These are phyloP conservation scores for Nautilus pompilius DNA, from an alignment of 1,140 invertebrate genomes.

Conservation along the genomic window DNA sequence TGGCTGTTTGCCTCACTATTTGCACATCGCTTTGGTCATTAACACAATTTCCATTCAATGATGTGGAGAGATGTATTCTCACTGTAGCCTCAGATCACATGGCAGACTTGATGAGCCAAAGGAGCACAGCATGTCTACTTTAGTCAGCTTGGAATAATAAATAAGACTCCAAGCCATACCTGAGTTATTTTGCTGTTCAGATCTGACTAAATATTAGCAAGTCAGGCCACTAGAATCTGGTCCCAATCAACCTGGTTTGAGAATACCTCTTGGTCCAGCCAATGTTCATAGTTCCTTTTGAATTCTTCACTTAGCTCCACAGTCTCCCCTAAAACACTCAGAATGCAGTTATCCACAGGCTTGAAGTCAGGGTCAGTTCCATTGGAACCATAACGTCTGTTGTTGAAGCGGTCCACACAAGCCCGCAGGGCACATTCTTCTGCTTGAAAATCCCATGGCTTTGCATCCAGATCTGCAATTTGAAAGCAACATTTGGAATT, in stretches of 20 bases:
- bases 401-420: conserved; percentile 94
- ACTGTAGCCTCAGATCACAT: too few relatives aligned
- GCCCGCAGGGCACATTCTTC: conserved; percentile 93
- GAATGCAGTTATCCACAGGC: conserved; percentile 81
- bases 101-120: too few relatives aligned
- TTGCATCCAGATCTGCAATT: conserved; percentile 82
- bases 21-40: too few relatives aligned
- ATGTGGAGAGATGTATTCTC: too few relatives aligned
- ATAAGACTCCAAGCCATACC: too few relatives aligned
- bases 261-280: conserved; percentile 96
- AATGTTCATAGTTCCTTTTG: conserved; percentile 92
- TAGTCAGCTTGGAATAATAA: too few relatives aligned
- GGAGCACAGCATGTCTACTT: too few relatives aligned
- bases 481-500: conserved; percentile 8
- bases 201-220: too few relatives aligned
- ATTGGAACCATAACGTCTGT: conserved; percentile 73
- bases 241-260: conserved; percentile 70
- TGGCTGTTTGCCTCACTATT: too few relatives aligned
- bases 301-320: conserved; percentile 89
- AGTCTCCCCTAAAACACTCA: conserved; percentile 73
- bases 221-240: too few relatives aligned
- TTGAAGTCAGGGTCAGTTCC: conserved; percentile 65
- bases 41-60: too few relatives aligned
- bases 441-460: conserved; percentile 98
- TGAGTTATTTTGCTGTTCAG: too few relatives aligned